Percentiles rank a stretch among this genome's conserved stretches.
Evolutionary conservation across 2,797 vertebrate genomes (phyloP).

Genomic region (Melopsittacus undulatus): DNA sequence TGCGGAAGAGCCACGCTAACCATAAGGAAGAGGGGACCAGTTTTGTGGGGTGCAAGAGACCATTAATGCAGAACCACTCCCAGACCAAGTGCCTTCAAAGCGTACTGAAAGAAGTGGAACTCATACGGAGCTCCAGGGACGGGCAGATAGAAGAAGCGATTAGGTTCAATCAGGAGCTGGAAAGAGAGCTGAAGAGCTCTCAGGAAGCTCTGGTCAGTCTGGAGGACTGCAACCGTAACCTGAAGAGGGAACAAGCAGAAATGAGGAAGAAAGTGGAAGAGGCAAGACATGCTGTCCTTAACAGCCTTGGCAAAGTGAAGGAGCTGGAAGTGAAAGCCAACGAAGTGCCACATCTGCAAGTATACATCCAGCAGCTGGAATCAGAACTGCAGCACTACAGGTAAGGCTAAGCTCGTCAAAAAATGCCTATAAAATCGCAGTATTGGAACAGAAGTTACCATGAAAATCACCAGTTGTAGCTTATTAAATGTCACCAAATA

Average conservation of each 20-base stretch:
- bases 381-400: conserved; percentile 85
- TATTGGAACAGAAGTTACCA: background rate
- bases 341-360: conserved; percentile 81
- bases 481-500: background rate
- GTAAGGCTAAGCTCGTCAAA: conserved; percentile 69
- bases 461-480: background rate
- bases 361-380: conserved; percentile 83
- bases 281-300: conserved; percentile 83
- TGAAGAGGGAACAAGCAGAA: conserved; percentile 84
- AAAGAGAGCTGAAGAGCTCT: conserved; percentile 83
- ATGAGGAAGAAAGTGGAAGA: conserved; percentile 90
- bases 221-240: conserved; percentile 83
- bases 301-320: conserved; percentile 88
- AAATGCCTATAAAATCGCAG: background rate
- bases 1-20: conserved; percentile 87
- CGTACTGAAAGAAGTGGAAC: conserved; percentile 81
- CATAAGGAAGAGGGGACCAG: conserved; percentile 80
- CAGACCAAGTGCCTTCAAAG: conserved; percentile 77
- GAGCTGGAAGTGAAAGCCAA: conserved; percentile 87
- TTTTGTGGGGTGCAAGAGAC: conserved; percentile 65
- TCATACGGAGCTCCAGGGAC: conserved; percentile 80
- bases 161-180: conserved; percentile 82
- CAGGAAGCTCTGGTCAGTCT: conserved; percentile 77
- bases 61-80: background rate
- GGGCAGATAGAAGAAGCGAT: conserved; percentile 83